Conservation (phyloP, 1,140 invertebrate genomes). For the Lucilia sericata region DNA sequence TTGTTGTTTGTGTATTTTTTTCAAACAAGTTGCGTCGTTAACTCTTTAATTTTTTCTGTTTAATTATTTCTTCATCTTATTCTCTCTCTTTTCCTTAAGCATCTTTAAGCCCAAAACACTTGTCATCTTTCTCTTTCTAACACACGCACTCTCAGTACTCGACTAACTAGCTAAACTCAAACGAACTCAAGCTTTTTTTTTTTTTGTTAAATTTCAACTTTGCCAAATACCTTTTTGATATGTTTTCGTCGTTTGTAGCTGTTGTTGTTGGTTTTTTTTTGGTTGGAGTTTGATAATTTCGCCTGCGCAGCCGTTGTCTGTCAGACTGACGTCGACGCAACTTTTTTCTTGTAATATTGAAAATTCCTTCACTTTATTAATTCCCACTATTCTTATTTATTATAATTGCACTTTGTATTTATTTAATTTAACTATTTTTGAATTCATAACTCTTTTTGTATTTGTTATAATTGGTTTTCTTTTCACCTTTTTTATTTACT, state of each 20-base stretch:
- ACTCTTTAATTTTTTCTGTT: constrained; percentile 4
- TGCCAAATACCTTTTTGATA: neutral
- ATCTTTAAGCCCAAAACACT: neutral
- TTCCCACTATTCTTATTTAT: neutral
- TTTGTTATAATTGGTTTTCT: neutral
- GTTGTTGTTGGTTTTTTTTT: too few relatives aligned
- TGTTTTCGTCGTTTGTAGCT: neutral
- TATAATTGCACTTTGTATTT: neutral
- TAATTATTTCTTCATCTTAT: constrained; percentile 11
- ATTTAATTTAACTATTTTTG: neutral
- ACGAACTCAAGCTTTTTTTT: neutral
- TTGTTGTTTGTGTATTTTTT: neutral
- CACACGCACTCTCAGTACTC: neutral
- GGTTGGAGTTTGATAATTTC: constrained; percentile 8
- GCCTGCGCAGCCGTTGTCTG: neutral
- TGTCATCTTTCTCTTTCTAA: constrained; percentile 24
- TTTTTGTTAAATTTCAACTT: neutral
- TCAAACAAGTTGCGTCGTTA: constrained; percentile 26
- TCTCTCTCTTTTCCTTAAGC: neutral
- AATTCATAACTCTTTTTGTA: neutral
- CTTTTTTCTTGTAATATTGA: neutral
- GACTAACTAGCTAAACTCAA: neutral
- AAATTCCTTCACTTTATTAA: neutral
- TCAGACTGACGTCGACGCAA: neutral
- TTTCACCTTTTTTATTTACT: neutral